A percentile compares a stretch with the other conserved stretches of the same genome.
Conservation (phyloP, 2,888 invertebrate species). For the Rhogogaster chlorosoma region DNA sequence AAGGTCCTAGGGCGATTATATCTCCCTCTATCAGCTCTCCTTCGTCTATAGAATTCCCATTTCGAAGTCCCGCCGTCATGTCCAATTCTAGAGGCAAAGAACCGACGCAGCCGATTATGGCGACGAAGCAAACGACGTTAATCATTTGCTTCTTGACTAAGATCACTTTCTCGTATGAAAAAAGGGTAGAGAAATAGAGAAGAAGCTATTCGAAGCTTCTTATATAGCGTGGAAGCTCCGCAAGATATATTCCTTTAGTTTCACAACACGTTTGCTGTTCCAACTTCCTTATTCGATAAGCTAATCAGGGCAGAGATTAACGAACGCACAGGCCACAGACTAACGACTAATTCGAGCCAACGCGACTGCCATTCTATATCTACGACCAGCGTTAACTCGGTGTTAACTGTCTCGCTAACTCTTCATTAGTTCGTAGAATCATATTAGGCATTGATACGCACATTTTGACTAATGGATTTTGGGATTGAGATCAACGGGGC, state of each 20-base stretch:
- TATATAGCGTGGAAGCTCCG: neutral
- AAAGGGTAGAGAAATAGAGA: neutral
- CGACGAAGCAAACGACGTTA: neutral
- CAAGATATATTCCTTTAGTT: conserved; percentile 2
- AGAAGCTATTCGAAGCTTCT: neutral
- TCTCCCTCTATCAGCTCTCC: conserved; percentile 27
- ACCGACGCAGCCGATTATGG: neutral
- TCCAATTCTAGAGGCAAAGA: neutral
- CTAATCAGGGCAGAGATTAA: conserved; percentile 40
- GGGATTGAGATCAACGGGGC: conserved; percentile 3
- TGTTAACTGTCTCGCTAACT: neutral
- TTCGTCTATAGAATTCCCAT: neutral
- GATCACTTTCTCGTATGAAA: neutral
- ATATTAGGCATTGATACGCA: neutral
- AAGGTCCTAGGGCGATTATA: neutral
- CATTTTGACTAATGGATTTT: neutral
- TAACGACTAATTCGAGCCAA: conserved; percentile 1
- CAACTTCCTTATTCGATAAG: conserved; percentile 40
- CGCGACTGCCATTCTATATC: neutral
- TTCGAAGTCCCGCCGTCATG: conserved; percentile 12
- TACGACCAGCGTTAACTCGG: neutral
- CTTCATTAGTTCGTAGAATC: neutral
- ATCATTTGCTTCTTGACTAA: neutral
- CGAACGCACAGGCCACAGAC: neutral
- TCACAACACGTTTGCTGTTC: conserved; percentile 35